Evolutionary conservation across 2,797 vertebrate genomes (phyloP), one percentile per base, ranked within the genome.

Genomic region (Pangasius larnaudii): DNA sequence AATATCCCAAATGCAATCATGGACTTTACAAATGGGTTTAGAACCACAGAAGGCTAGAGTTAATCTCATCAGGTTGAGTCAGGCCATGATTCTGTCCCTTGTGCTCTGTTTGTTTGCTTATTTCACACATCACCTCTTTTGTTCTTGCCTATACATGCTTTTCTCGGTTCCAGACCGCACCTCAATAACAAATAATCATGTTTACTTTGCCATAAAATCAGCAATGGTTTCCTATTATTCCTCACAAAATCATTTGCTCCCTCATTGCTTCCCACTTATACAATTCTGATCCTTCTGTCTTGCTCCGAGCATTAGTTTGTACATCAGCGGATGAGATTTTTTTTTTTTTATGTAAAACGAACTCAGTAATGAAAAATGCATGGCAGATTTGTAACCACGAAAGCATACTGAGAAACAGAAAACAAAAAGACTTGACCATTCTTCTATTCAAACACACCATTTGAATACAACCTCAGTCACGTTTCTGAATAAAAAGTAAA

Each of bases 191-290:
- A 27, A 92, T 90, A 90, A 91, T 90, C 89, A 89, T 91, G 90
- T 93, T 94, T 94, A 92, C 92, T 92, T 92, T 91, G 87, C 87
- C 93, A 90, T 92, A 92, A 95, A 95, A 95, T 93, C 92, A 94
- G 90, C 90, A 91, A 93, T 91, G 90, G 91, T 65, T 93, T 90
- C 83, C 56, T 77, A 89, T 94, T 93, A 92, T 86, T 90, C 90
- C 91, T 63, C 88, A 92, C 88, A 80, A 89, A 88, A 93, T 94
- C 92, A 93, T 95, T 94, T 94, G 92, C 91, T 91, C 93, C 91
- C 91, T 95, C 92, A 93, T 90, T 92, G 93, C 90, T 87, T 92
- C 90, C 90, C 91, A 92, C 90, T 90, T 91, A 91, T 91, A 92
- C 89, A 92, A 90, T 93, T 89, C 91, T n/a, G 90, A 61, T 90